Base-by-base conservation (phyloP, 2,113 vertebrate genomes). In the Steatornis caripensis region DNA sequence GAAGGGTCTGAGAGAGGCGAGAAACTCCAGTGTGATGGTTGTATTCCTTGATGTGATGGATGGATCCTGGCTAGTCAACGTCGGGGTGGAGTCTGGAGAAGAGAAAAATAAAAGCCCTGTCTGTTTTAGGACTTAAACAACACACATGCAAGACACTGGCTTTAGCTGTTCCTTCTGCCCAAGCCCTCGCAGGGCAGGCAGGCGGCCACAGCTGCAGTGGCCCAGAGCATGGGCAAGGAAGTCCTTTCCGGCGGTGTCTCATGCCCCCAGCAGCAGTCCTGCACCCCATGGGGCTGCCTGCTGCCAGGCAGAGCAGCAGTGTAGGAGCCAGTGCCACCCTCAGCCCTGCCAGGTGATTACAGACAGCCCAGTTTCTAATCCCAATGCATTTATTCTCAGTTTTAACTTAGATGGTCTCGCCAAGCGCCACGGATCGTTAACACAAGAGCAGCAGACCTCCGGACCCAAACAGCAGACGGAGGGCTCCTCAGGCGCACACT, bases 171-270 rank as follows among this genome's bases (percentile, higher is more conserved):
- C 46, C 46, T 71, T 26, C 43, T 36, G 12, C 18, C 48, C 48
- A 24, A 6, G 17, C 37, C 48, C 41, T 48, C 0, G 0, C 24
- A 11, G 30, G 41, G 55, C 0, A 0, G 11, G 21, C 36, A 34
- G 39, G 39, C 4, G 2, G 39, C n/a, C 66, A 6, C 58, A 64
- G 58, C 49, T n/a, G 24, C 75, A 78, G 70, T 22, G 30, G 48
- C 39, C 23, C 53, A 45, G 23, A 5, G 4, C 34, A 3, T 2
- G 26, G 46, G 27, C 54, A 81, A 71, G 51, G 26, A 54, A 18
- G 19, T 61, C 37, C 46, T 55, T 69, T 45, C 43, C 49, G 46
- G 34, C 0, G 4, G 75, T 17, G 65, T n/a, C 57, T 37, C 20
- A 5, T 7, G 20, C 6, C 18, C 12, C 49, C 41, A 41, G 41